Base-by-base conservation (phyloP, 1,140 invertebrate species). In the Drosophila bifasciata region DNA sequence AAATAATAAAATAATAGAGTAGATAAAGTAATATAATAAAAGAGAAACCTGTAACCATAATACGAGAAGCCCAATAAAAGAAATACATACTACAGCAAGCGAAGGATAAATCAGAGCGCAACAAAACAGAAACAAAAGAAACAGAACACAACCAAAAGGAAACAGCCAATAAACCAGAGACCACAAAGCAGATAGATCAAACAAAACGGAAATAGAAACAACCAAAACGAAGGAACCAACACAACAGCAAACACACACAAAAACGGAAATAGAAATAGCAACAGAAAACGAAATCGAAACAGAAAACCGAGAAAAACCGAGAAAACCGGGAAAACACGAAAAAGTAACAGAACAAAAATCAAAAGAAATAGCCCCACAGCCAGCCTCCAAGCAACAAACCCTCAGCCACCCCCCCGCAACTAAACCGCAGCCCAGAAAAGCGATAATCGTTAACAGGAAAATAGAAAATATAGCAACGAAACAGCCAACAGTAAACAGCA, bases 141-240 rank as follows among this genome's bases (percentile, higher is more conserved):
- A 79, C 48, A 60, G 25, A 55, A 85, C 66, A 75, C 50, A 83
- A 83, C 63, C 63, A 74, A 75, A 71, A 57, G 49, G 44, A 78
- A 71, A 70, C 51, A 73, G 45, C 55, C 63, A 80, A 76, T 75
- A 73, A 71, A 63, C 73, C 71, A 78, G 67, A 59, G n/a, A 50
- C 58, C 76, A 48, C 41, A 77, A 64, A 49, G 61, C 32, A 71
- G n/a, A 48, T 21, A 45, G 19, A 49, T 50, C 32, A 57, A 72
- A 53, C 43, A 66, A 61, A 58, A 39, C 52, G 44, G 49, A 74
- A 79, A 59, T 50, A 64, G 21, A 48, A 56, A 56, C 53, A 56
- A 56, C 53, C 28, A 36, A 45, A 49, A 56, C 19, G 44, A 55
- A 36, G 9, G 49, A 39, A 48, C 21, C 25, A 73, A 44, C 46